These are phyloP conservation scores for Spheniscus mendiculus DNA, from an alignment of 2,113 vertebrate species.

Conservation along the genomic window DNA sequence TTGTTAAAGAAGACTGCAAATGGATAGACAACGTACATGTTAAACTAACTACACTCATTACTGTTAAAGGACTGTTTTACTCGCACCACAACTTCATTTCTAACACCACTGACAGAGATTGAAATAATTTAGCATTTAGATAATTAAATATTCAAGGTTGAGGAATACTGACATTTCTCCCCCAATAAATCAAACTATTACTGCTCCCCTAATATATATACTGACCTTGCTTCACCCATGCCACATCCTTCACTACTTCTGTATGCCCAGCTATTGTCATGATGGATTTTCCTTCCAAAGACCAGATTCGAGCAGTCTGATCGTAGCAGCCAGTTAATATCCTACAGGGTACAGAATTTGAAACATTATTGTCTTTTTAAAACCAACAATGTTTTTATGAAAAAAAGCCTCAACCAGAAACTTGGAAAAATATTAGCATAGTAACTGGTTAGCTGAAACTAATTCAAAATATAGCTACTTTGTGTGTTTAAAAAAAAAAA, in stretches of 20 bases:
- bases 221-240: slow-evolving; percentile 94
- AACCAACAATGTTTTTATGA: neutral
- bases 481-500: neutral
- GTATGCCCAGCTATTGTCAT: slow-evolving; percentile 89
- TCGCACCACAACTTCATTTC: neutral
- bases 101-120: neutral
- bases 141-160: neutral
- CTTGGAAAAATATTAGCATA: neutral
- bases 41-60: neutral
- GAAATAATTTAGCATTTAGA: neutral
- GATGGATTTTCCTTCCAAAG: slow-evolving; percentile 89
- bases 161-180: neutral
- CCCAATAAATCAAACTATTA: neutral
- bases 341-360: slow-evolving; percentile 74
- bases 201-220: neutral
- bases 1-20: neutral
- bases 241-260: slow-evolving; percentile 95
- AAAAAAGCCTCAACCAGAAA: neutral
- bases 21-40: neutral
- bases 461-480: neutral
- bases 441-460: neutral
- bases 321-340: slow-evolving; percentile 95
- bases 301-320: slow-evolving; percentile 94
- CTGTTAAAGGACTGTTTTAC: neutral
- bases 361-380: neutral